Conservation (phyloP, 2,113 vertebrate species). For the Hypocryptadius cinnamomeus region DNA sequence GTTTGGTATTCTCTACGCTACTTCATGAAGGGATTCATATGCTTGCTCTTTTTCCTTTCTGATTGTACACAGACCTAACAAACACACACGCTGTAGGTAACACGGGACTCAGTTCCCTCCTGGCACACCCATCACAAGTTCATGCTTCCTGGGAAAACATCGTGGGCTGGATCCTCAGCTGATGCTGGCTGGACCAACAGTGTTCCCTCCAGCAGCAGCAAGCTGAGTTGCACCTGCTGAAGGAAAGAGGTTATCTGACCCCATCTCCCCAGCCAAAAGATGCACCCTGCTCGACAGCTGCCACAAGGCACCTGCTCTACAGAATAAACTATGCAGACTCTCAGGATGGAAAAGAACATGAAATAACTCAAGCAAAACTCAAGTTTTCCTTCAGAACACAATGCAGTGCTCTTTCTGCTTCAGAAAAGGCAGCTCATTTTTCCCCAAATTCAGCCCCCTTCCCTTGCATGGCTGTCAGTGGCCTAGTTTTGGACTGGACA, state of each 20-base stretch:
- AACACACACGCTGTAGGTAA: neutral
- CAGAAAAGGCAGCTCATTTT: neutral
- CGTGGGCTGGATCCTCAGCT: neutral
- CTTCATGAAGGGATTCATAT: slow-evolving; percentile 56
- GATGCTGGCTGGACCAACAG: neutral
- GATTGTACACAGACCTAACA: neutral
- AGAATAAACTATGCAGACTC: neutral
- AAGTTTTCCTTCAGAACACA: neutral
- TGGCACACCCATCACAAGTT: neutral
- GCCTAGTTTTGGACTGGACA: neutral
- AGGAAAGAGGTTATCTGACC: slow-evolving; percentile 17
- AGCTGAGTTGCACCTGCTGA: neutral
- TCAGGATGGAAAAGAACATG: neutral
- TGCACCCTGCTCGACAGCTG: slow-evolving; percentile 4
- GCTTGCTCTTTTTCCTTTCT: slow-evolving; percentile 61
- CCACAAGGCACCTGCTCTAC: neutral
- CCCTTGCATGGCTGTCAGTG: neutral
- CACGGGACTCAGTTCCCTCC: neutral
- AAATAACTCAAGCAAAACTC: neutral
- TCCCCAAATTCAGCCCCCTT: neutral
- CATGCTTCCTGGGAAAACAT: neutral
- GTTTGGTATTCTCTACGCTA: slow-evolving; percentile 57
- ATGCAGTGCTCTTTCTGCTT: neutral
- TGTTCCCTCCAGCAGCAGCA: neutral
- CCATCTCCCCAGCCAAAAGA: neutral